Base-by-base conservation (phyloP, 2,797 vertebrate genomes). In the Dryobates pubescens region DNA sequence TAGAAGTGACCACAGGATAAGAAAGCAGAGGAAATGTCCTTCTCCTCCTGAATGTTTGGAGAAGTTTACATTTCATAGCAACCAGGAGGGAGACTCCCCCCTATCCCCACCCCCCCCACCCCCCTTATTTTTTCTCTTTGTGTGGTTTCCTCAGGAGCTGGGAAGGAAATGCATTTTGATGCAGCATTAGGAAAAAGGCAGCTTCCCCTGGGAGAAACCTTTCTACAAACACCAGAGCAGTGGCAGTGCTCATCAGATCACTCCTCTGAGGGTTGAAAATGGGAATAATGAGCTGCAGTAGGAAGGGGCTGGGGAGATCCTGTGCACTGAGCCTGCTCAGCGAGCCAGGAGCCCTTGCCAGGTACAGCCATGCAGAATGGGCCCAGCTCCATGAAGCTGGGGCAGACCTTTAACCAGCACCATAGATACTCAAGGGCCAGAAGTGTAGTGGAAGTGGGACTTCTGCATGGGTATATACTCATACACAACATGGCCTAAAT, bases 311-410 rank as follows among this genome's bases (percentile, higher is more conserved):
- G 1, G 23, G 17, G 47, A 32, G 53, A 7, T 43, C 61, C 19
- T 27, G 19, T 7, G 53, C 49, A 7, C 0, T 0, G 7, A 13
- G 34, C 0, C 0, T 3, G 14, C 45, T 63, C 32, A 14, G 38
- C 0, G 0, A 22, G 43, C 47, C 83, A 58, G 68, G 10, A 4
- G 0, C 51, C 3, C 5, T 13, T 63, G 34, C 71, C 58, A 16
- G 62, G 20, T 3, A 18, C 2, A 0, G 0, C 43, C 1, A 0
- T 10, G 62, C 24, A 32, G 43, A 73, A 41, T 0, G 0, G 71
- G 38, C 53, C 73, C 56, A 1, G 70, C n/a, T 88, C 73, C 70
- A 74, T 9, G 8, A 10, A 51, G 68, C 38, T 2, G 20, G 30
- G 30, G 22, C 73, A 78, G 9, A 7, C 0, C 73, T 76, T 79